phyloP scores from a whole-genome alignment of 2,888 invertebrate genomes.

The Masnerella sp. region DNA sequence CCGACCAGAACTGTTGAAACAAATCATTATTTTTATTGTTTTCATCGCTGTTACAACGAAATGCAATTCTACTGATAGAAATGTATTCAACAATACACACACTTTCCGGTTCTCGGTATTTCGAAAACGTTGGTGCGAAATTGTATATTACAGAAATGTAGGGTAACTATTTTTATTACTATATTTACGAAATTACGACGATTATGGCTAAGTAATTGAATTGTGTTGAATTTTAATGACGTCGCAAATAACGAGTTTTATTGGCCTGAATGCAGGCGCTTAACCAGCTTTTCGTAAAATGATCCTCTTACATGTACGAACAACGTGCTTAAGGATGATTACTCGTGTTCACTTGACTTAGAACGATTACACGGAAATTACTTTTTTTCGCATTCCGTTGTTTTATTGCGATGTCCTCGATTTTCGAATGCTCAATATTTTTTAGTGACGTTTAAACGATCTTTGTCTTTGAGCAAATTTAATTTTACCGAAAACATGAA shows the following conservation, averaged over 20 bases:
- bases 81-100: no score
- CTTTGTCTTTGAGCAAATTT: not conserved
- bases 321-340: slow-evolving; percentile 46
- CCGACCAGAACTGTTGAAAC: slow-evolving; percentile 81
- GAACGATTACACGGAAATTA: slow-evolving; percentile 27
- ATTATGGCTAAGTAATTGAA: slow-evolving; percentile 8
- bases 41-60: no score
- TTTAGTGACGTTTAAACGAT: slow-evolving; percentile 1
- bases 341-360: slow-evolving; percentile 37
- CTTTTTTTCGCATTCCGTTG: slow-evolving; percentile 20
- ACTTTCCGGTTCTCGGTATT: no score
- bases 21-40: slow-evolving; percentile 9
- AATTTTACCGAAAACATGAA: no score
- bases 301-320: slow-evolving; percentile 38
- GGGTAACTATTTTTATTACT: no score
- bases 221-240: slow-evolving; percentile 16
- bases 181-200: slow-evolving; percentile 3
- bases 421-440: slow-evolving; percentile 1
- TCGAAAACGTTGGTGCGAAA: no score
- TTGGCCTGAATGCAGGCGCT: slow-evolving; percentile 21
- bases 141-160: no score
- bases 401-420: slow-evolving; percentile 12
- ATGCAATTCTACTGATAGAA: no score
- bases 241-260: slow-evolving; percentile 30
- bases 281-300: slow-evolving; percentile 46